Evolutionary conservation across 1,140 invertebrate genomes (phyloP).

Genomic region (Macrobrachium rosenbergii): DNA sequence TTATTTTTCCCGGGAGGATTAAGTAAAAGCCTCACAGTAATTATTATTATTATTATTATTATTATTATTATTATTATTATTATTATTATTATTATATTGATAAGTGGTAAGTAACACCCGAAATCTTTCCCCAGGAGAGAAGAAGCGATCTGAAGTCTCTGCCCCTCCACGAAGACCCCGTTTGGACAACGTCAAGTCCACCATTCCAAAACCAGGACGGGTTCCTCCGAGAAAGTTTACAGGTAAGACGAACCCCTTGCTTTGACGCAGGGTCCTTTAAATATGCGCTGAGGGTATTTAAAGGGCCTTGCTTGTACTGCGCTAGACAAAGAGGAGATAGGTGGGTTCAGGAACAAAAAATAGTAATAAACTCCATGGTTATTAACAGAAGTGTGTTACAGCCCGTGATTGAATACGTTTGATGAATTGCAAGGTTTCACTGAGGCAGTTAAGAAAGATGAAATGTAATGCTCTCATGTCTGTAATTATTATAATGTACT

Average conservation of each 20-base stretch:
- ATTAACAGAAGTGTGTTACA: too few relatives aligned
- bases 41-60: background rate
- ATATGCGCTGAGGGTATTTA: too few relatives aligned
- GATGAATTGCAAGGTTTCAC: too few relatives aligned
- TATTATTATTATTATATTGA: background rate
- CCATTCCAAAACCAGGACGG: slow-evolving; percentile 42
- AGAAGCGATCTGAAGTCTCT: slow-evolving; percentile 20
- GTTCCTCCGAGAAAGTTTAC: slow-evolving; percentile 42
- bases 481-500: too few relatives aligned
- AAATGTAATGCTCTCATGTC: too few relatives aligned
- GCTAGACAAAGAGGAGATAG: background rate
- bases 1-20: too few relatives aligned
- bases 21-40: background rate
- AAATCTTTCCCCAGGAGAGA: slow-evolving; percentile 5
- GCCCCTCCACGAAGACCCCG: slow-evolving; percentile 9
- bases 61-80: background rate
- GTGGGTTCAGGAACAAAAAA: background rate
- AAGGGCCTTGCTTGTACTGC: background rate
- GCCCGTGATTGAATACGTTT: too few relatives aligned
- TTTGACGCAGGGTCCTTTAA: too few relatives aligned
- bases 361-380: too few relatives aligned
- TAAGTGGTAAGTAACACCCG: background rate
- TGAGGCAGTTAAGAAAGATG: too few relatives aligned
- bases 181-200: slow-evolving; percentile 44
- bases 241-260: slow-evolving; percentile 6